Percentiles rank a stretch among this genome's conserved stretches.
phyloP scores from a whole-genome alignment of 2,797 vertebrate genomes.

The Cuculus canorus region DNA sequence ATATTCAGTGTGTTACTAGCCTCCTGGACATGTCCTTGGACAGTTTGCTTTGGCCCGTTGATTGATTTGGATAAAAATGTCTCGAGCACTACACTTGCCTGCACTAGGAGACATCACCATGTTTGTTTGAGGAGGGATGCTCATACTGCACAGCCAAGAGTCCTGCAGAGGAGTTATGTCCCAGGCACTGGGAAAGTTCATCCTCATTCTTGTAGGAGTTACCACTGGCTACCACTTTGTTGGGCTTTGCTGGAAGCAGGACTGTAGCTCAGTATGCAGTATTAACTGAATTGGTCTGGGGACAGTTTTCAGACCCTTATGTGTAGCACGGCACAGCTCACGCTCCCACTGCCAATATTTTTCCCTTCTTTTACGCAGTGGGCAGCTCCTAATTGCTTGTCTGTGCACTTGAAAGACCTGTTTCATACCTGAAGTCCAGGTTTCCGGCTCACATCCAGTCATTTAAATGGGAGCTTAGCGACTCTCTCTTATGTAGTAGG shows the following conservation, averaged over 20 bases:
- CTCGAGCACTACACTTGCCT: background rate
- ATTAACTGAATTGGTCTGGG: rapidly evolving
- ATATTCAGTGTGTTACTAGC: background rate
- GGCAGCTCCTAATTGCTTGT: background rate
- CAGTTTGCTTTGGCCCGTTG: background rate
- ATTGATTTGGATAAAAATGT: background rate
- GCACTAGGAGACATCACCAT: background rate
- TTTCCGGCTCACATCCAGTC: background rate
- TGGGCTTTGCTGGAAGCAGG: background rate
- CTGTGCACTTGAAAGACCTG: background rate
- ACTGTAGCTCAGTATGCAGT: rapidly evolving
- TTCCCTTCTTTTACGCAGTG: rapidly evolving
- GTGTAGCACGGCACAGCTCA: rapidly evolving
- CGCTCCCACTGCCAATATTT: background rate
- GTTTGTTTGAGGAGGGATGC: background rate
- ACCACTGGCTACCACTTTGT: background rate
- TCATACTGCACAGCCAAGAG: rapidly evolving
- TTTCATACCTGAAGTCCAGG: background rate
- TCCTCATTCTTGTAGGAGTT: background rate
- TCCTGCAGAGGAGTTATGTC: rapidly evolving
- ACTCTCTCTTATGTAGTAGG: background rate
- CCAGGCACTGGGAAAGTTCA: background rate
- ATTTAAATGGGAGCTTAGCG: background rate
- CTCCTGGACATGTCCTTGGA: background rate
- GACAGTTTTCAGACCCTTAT: background rate